These are phyloP conservation scores for Pelecanoides urinatrix DNA, from an alignment of 2,113 vertebrate genomes.

Conservation along the genomic window DNA sequence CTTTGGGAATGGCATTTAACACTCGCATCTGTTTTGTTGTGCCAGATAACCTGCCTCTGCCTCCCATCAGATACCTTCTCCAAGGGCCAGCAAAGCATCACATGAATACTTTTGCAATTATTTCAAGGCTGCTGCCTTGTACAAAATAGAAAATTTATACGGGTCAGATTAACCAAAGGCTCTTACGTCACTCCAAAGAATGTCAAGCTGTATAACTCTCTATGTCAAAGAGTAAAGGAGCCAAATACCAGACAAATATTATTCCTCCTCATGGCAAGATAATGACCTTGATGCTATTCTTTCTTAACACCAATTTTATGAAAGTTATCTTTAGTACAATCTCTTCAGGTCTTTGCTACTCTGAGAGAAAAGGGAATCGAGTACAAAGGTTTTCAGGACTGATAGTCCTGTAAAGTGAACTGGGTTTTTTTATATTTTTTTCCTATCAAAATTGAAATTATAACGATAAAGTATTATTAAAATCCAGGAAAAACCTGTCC, in stretches of 20 bases:
- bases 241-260: neutral
- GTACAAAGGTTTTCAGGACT: neutral
- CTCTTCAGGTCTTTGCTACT: neutral
- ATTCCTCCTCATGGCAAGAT: neutral
- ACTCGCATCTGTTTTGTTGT: neutral
- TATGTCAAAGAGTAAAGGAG: neutral
- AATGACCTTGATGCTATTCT: neutral
- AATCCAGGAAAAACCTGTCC: neutral
- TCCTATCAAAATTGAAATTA: neutral
- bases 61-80: neutral
- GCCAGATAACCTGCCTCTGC: neutral
- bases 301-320: neutral
- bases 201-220: neutral
- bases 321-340: neutral
- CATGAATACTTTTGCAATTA: neutral
- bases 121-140: neutral
- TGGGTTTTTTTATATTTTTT: neutral
- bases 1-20: neutral
- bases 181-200: neutral
- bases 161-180: neutral
- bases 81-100: neutral
- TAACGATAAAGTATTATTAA: neutral
- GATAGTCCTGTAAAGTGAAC: neutral
- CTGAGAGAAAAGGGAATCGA: neutral
- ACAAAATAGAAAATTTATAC: neutral